phyloP scores from a whole-genome alignment of 2,113 vertebrate species.

The Corvus moneduloides region DNA sequence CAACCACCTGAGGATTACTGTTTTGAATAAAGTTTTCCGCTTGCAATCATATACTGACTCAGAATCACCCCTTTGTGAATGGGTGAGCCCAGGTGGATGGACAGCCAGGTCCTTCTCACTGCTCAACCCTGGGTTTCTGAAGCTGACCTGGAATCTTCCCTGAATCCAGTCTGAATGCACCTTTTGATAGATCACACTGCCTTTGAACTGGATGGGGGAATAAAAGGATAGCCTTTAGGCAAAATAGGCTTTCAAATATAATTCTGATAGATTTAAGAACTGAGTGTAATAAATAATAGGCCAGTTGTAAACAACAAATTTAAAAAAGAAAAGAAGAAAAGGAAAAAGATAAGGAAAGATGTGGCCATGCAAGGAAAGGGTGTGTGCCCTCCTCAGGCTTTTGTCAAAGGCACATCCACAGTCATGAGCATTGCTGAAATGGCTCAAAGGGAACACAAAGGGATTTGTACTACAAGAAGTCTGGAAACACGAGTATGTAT shows the following conservation, averaged over 20 bases:
- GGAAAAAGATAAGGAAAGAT: neutral
- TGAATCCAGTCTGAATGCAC: neutral
- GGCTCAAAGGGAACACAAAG: neutral
- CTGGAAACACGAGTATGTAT: neutral
- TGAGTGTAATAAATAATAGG: neutral
- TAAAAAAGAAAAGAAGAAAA: neutral
- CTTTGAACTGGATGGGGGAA: neutral
- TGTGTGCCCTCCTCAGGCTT: neutral
- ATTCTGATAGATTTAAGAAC: neutral
- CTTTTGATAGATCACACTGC: fast-evolving
- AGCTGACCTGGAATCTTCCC: neutral
- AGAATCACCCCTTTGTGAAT: neutral
- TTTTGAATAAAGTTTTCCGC: neutral
- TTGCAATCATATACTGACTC: neutral
- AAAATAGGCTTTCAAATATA: neutral
- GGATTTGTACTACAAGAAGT: neutral
- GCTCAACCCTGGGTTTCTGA: neutral
- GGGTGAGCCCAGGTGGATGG: neutral
- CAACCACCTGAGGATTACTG: neutral
- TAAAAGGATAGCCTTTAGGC: neutral
- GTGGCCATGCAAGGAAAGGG: neutral
- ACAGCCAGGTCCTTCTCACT: neutral
- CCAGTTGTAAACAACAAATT: neutral
- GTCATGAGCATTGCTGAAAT: fast-evolving
- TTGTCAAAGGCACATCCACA: neutral